Base-by-base conservation (phyloP, 1,140 invertebrate species). In the Bombus affinis region DNA sequence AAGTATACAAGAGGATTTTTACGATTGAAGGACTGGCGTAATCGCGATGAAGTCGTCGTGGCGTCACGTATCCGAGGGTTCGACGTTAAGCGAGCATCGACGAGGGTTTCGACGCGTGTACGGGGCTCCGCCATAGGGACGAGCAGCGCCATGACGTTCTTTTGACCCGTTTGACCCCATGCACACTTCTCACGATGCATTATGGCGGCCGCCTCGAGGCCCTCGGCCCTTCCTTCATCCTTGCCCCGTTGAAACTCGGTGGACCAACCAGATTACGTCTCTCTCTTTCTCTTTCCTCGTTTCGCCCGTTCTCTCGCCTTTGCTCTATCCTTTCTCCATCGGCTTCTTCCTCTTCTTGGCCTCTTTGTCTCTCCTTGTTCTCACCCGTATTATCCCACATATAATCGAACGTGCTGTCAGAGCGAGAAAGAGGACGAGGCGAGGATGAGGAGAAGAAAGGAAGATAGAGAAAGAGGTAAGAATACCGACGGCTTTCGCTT, bases 101-200 rank as follows among this genome's bases (percentile, higher is more conserved):
- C 66, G 84, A 81, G 57, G 85, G 86, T 57, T 76, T 80, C 74
- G 84, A 75, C 80, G 65, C 77, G 59, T 68, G 39, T 44, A 86
- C 75, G 57, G 80, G 78, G 65, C 73, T 88, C 88, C 85, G 91
- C 92, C 91, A 91, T 91, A 90, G 91, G 81, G 57, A 86, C 79
- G 81, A 88, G 88, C 79, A 92, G 88, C 92, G 93, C 94, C 93
- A 94, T 94, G 93, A 94, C 93, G 93, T 94, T 94, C 91, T 92
- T 94, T 94, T 94, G 94, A 94, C 94, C 94, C 92, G 92, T 91
- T 94, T 95, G 94, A 95, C 94, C 94, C 92, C 91, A 91, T 91
- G 93, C 92, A 90, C 92, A 93, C 92, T 93, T 93, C 93, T 93
- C 92, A 92, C 92, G 92, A 93, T 93, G 92, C 93, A 93, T 93